Base-by-base conservation (phyloP, 2,888 invertebrate species). In the Drosophila crucigera region DNA sequence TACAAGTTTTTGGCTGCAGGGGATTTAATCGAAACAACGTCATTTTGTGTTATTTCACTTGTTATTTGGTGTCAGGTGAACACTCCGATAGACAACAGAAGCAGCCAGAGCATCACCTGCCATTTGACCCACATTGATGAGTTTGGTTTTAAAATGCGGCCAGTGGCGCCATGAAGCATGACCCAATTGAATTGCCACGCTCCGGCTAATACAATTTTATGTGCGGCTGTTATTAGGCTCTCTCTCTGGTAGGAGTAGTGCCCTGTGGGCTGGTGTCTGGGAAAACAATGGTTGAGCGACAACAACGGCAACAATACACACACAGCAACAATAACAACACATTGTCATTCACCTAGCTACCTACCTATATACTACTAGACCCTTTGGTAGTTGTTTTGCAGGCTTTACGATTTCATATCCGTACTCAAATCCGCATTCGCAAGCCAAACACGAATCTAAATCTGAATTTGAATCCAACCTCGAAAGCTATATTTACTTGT, bases 161-260 rank as follows among this genome's bases (percentile, higher is more conserved):
- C 72, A 67, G 58, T 69, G 85, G 78, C 83, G 76, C 79, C 78
- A 74, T 87, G 84, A 84, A 87, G 78, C 88, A 84, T 83, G 85
- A 88, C 86, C 85, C 87, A 89, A 86, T 86, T 89, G 89, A 87
- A 86, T 86, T 86, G 89, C 81, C 84, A 76, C 80, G 78, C 82
- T 80, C 69, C 35, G 70, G 75, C 89, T 88, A 85, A 85, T 88
- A 85, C 88, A 88, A 88, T 85, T 83, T 88, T 80, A 85, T 85
- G 86, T 83, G 89, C 83, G 80, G 78, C 89, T 85, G 80, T 85
- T 88, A 88, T 85, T 85, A 83, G 89, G 86, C 89, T 77, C 71
- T 72, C 68, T 67, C 47, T 67, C 50, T 67, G 47, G 16, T 16
- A 25, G 28, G 25, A 47, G 47, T 9, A 4, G 16, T 16, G 25